Conservation (phyloP, 2,797 vertebrate species). For the Bucorvus abyssinicus region DNA sequence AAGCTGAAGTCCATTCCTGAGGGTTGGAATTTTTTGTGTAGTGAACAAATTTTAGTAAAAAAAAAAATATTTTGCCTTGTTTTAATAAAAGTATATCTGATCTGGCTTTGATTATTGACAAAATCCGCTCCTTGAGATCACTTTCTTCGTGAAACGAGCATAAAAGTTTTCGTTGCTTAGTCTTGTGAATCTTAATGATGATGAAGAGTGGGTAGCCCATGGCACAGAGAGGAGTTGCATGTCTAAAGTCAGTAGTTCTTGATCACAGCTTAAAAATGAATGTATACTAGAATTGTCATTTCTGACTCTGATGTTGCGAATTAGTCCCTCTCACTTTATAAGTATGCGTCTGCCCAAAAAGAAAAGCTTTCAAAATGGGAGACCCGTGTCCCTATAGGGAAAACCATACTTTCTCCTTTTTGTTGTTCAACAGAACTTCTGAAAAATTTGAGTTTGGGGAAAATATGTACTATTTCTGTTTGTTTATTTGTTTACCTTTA, state of each 20-base stretch:
- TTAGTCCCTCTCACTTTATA: neutral
- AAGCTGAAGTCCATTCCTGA: neutral
- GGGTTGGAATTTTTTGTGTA: neutral
- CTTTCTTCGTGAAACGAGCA: neutral
- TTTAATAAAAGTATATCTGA: neutral
- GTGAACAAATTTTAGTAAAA: neutral
- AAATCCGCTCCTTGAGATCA: neutral
- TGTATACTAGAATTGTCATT: neutral
- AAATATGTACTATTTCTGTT: neutral
- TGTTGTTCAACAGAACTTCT: neutral
- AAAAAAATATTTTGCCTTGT: neutral
- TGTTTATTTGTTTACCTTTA: neutral
- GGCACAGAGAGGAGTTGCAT: neutral
- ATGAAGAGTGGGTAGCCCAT: neutral
- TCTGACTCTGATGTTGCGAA: neutral
- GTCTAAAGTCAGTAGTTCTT: neutral
- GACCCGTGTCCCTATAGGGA: rapidly evolving
- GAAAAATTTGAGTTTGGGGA: neutral
- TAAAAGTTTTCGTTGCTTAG: neutral
- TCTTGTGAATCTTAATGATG: neutral
- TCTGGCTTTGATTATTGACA: neutral
- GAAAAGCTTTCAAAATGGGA: neutral
- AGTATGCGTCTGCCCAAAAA: neutral
- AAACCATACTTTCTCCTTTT: neutral
- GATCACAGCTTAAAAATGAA: neutral